Evolutionary conservation across 2,888 invertebrate species (phyloP), one percentile per base, ranked within the genome.

Genomic region (Conops quadrifasciatus): DNA sequence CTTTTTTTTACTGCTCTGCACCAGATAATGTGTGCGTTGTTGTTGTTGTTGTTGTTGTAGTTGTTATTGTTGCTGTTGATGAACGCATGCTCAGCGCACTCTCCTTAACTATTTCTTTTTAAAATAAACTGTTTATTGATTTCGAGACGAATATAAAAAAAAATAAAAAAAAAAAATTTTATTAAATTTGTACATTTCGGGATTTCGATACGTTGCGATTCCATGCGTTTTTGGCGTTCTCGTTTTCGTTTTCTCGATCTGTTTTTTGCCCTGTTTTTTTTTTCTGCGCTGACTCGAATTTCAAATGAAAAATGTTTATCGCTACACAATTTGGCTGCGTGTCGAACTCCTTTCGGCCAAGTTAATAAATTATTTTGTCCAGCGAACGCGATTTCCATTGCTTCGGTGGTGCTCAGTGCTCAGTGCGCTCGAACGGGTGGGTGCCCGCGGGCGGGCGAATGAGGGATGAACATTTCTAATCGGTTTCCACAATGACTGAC

Each of bases 101-200:
- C 24, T 26, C 28, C 56, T 19, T 26, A 15, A 21, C 56, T n/a
- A n/a, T n/a, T n/a, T n/a, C n/a, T n/a, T n/a, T n/a, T n/a, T n/a
- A n/a, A n/a, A n/a, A n/a, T n/a, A n/a, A n/a, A n/a, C n/a, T n/a
- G n/a, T n/a, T n/a, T n/a, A n/a, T n/a, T 45, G 26, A 64, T 47
- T 64, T 64, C 49, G 21, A 56, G 24, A 36, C 66, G 66, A 66
- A 66, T 53, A 66, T 66, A 53, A 56, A n/a, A n/a, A n/a, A n/a
- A n/a, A n/a, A n/a, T n/a, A n/a, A n/a, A n/a, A n/a, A n/a, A n/a
- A n/a, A n/a, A n/a, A n/a, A n/a, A n/a, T n/a, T n/a, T n/a, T n/a
- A 51, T 66, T 66, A 66, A 66, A 66, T 66, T 66, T 53, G 66
- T 53, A 51, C 66, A 66, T 66, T 53, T 66, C 56, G 24, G 43